Evolutionary conservation across 2,113 vertebrate genomes (phyloP).

Genomic region (Cathartes aura): DNA sequence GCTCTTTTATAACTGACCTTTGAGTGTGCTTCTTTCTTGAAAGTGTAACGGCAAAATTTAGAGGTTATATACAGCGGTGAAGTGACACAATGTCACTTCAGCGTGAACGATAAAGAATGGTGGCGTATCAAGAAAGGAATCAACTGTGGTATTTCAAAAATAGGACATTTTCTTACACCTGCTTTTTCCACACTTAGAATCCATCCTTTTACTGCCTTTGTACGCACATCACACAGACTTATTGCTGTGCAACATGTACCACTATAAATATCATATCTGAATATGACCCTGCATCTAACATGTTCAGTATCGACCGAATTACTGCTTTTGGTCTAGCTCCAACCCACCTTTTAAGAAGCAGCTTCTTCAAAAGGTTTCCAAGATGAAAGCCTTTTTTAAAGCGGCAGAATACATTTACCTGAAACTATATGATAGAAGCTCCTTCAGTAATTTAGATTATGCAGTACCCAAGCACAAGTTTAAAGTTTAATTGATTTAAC

Average conservation of each 20-base stretch:
- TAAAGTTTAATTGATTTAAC: not conserved
- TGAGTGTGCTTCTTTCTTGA: not conserved
- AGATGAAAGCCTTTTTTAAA: slow-evolving; percentile 75
- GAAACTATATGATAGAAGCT: slow-evolving; percentile 67
- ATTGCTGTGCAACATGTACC: not conserved
- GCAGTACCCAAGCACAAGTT: slow-evolving; percentile 37
- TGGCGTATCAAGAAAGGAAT: not conserved
- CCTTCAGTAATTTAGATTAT: slow-evolving; percentile 66
- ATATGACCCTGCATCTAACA: not conserved
- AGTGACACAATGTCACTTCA: not conserved
- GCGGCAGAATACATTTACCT: slow-evolving; percentile 74
- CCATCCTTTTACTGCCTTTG: not conserved
- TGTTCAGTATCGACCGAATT: not conserved
- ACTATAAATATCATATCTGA: not conserved
- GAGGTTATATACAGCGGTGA: not conserved
- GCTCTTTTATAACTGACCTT: not conserved
- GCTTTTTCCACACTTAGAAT: not conserved
- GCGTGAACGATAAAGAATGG: not conserved
- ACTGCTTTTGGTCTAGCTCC: slow-evolving; percentile 62
- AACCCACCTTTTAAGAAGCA: slow-evolving; percentile 75
- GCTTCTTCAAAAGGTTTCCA: slow-evolving; percentile 74
- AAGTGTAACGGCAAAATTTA: not conserved
- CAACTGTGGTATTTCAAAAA: not conserved
- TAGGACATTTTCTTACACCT: not conserved
- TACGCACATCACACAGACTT: not conserved